Conservation (phyloP, 2,113 vertebrate genomes). For the Pungitius pungitius region DNA sequence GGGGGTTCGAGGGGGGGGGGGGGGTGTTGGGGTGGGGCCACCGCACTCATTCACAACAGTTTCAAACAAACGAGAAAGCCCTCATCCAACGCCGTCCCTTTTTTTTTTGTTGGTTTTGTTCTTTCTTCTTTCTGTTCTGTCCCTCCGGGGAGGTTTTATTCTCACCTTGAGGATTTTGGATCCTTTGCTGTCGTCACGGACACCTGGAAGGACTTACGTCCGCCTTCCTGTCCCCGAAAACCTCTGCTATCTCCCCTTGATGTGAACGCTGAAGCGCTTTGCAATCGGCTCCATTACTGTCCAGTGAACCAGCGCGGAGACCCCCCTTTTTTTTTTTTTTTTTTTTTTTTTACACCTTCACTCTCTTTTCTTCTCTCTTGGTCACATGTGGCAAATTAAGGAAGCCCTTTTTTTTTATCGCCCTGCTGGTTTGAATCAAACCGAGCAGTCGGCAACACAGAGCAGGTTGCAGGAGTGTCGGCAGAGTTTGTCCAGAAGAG, state of each 20-base stretch:
- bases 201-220: conserved; percentile 57
- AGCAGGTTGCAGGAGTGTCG: conserved; percentile 67
- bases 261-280: conserved; percentile 39
- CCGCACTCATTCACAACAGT: conserved; percentile 76
- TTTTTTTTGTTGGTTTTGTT: conserved; percentile 5
- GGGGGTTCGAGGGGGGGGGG: conserved; percentile 55
- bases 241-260: conserved; percentile 35
- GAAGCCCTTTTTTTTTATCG: conserved; percentile 31
- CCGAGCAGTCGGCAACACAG: conserved; percentile 55
- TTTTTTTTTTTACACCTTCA: conserved; percentile 62
- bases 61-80: conserved; percentile 62
- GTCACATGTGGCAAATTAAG: conserved; percentile 71
- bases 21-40: conserved; percentile 70
- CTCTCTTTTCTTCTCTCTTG: conserved; percentile 47
- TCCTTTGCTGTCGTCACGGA: conserved; percentile 9
- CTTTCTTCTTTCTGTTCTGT: not conserved
- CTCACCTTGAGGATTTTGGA: conserved; percentile 21
- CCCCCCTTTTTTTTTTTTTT: conserved; percentile 5
- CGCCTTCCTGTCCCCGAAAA: conserved; percentile 31
- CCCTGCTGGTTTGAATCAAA: conserved; percentile 66
- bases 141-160: conserved; percentile 29
- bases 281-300: conserved; percentile 50
- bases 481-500: conserved; percentile 68
- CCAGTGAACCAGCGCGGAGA: conserved; percentile 38
- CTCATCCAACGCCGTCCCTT: not conserved